Conservation (phyloP, 1,140 invertebrate genomes). For the Eufriesea mexicana region DNA sequence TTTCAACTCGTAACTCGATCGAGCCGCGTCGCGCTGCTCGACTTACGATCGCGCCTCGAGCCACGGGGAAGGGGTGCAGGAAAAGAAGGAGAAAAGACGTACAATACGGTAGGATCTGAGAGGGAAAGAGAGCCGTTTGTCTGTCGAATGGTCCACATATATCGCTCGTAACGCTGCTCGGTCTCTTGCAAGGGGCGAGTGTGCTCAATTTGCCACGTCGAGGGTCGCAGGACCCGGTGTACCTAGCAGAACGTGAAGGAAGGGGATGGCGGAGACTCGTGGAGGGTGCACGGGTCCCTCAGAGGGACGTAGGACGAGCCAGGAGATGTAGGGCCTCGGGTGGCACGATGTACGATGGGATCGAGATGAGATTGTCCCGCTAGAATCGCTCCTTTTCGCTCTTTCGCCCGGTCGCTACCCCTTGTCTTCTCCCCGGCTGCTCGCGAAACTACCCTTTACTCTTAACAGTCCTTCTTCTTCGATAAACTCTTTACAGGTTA, state of each 20-base stretch:
- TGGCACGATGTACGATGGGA: slow-evolving; percentile 81
- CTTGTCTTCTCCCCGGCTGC: slow-evolving; percentile 41
- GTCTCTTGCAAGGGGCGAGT: slow-evolving; percentile 72
- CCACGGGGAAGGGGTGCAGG: neutral
- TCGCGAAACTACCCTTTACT: slow-evolving; percentile 78
- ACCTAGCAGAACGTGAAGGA: slow-evolving; percentile 64
- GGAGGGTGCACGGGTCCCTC: slow-evolving; percentile 58
- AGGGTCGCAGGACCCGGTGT: slow-evolving; percentile 75
- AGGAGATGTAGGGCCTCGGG: slow-evolving; percentile 80
- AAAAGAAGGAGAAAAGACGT: slow-evolving; percentile 50
- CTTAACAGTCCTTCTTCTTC: slow-evolving; percentile 76
- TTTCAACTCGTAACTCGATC: slow-evolving; percentile 37
- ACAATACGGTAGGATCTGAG: slow-evolving; percentile 35
- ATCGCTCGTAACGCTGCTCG: slow-evolving; percentile 72
- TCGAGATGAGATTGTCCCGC: slow-evolving; percentile 82
- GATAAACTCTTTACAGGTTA: slow-evolving; percentile 78
- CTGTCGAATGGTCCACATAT: slow-evolving; percentile 77
- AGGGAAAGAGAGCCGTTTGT: slow-evolving; percentile 73
- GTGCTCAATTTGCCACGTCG: slow-evolving; percentile 80
- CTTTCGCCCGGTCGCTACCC: neutral
- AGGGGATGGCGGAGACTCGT: slow-evolving; percentile 59
- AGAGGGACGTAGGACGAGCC: slow-evolving; percentile 68
- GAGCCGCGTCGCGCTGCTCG: slow-evolving; percentile 13
- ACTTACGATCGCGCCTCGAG: slow-evolving; percentile 36
- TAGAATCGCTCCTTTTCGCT: slow-evolving; percentile 58